A percentile compares a stretch with the other conserved stretches of the same genome.
phyloP scores from a whole-genome alignment of 2,888 invertebrate genomes.

The Melieria crassipennis region DNA sequence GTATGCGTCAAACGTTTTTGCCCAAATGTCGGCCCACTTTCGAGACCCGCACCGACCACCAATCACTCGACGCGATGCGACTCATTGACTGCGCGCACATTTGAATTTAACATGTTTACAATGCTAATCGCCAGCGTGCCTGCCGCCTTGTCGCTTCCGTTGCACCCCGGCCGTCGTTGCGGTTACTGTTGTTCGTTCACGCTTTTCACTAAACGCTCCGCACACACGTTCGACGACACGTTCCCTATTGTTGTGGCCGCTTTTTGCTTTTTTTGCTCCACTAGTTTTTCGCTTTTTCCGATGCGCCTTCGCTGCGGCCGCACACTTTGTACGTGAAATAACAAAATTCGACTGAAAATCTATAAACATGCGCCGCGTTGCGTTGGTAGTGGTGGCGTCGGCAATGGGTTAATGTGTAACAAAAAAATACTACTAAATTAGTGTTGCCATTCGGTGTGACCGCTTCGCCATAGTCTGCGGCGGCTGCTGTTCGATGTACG shows the following conservation, averaged over 20 bases:
- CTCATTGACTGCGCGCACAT: too few species aligned
- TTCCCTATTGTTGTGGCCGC: slow-evolving; percentile 13
- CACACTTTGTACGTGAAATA: slow-evolving; percentile 63
- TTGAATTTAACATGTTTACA: too few species aligned
- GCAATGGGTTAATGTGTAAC: slow-evolving; percentile 5
- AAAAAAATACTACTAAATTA: slow-evolving; percentile 27
- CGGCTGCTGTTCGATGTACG: not conserved
- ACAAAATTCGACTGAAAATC: slow-evolving; percentile 63
- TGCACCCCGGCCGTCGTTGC: too few species aligned
- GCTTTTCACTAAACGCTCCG: not conserved
- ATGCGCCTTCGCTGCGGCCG: slow-evolving; percentile 31
- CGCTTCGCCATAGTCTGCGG: slow-evolving; percentile 7
- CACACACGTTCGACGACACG: slow-evolving; percentile 7
- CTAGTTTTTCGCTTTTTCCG: not conserved
- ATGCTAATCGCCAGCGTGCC: too few species aligned
- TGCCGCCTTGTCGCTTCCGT: too few species aligned
- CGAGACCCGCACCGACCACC: too few species aligned
- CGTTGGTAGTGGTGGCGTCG: slow-evolving; percentile 27
- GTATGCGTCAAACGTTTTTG: too few species aligned
- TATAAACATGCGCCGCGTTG: slow-evolving; percentile 36
- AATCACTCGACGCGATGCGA: too few species aligned
- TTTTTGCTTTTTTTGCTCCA: slow-evolving; percentile 17
- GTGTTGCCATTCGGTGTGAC: slow-evolving; percentile 31
- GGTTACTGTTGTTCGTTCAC: too few species aligned
- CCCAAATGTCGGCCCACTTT: too few species aligned